phyloP scores from a whole-genome alignment of 2,113 vertebrate species.

The Cyprinodon variegatus region DNA sequence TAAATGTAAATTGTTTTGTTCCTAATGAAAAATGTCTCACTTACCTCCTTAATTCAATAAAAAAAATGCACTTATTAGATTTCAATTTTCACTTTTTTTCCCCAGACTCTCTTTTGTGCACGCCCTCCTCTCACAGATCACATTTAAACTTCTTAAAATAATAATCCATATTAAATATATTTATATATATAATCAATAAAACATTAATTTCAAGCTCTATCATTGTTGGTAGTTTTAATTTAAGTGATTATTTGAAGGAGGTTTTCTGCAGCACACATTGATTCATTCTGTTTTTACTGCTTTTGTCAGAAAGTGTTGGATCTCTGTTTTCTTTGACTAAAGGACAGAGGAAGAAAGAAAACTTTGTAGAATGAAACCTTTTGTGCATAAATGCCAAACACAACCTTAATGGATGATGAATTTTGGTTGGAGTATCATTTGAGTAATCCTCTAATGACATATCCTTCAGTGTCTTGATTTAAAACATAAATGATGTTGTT shows the following conservation, averaged over 20 bases:
- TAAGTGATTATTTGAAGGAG: not conserved
- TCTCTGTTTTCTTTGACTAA: not conserved
- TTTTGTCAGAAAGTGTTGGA: not conserved
- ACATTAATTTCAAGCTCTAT: no score
- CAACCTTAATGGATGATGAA: not conserved
- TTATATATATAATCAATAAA: no score
- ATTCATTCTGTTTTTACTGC: not conserved
- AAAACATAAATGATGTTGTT: constrained; percentile 10
- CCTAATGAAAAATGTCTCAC: no score
- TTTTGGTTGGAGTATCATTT: constrained; percentile 27
- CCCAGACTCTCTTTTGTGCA: not conserved
- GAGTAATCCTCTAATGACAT: constrained; percentile 9
- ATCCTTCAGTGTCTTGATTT: constrained; percentile 24
- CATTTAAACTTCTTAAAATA: not conserved
- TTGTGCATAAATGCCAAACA: not conserved
- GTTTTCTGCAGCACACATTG: not conserved
- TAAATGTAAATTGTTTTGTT: no score
- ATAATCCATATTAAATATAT: no score
- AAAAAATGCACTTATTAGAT: no score
- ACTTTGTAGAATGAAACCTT: not conserved
- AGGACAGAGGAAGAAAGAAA: not conserved
- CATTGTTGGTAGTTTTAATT: not conserved
- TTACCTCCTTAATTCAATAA: no score
- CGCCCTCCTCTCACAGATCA: not conserved
- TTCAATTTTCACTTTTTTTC: not conserved